Conservation (phyloP, 2,888 invertebrate genomes). For the Orchestes rusci region DNA sequence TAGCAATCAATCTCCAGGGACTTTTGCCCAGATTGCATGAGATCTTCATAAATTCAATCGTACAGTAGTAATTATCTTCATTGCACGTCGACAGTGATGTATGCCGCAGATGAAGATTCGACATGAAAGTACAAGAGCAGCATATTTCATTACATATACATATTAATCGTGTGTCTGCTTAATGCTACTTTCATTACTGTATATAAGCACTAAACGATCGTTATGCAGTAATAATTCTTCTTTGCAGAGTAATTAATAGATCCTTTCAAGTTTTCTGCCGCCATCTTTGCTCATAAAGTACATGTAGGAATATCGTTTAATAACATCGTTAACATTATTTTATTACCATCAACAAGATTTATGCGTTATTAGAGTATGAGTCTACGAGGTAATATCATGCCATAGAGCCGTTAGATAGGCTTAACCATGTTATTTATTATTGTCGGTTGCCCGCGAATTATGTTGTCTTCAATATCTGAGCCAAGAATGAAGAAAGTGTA, state of each 20-base stretch:
- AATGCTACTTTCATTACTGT: too few relatives aligned
- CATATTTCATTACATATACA: too few relatives aligned
- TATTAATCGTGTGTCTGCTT: too few relatives aligned
- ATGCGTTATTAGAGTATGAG: slow-evolving; percentile 12
- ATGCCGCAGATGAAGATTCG: too few relatives aligned
- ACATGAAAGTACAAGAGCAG: too few relatives aligned
- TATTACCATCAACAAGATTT: slow-evolving; percentile 14
- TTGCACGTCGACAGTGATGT: too few relatives aligned
- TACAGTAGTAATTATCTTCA: too few relatives aligned
- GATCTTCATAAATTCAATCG: too few relatives aligned
- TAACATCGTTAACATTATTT: slow-evolving; percentile 21
- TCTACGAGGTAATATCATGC: slow-evolving; percentile 15
- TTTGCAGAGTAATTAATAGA: slow-evolving; percentile 10
- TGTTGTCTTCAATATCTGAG: not conserved
- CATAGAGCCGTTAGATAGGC: slow-evolving; percentile 9
- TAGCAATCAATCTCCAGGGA: too few relatives aligned
- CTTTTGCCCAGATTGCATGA: too few relatives aligned
- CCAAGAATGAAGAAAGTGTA: too few relatives aligned
- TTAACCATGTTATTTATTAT: slow-evolving; percentile 11
- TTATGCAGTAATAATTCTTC: slow-evolving; percentile 8
- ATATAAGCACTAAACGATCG: not conserved
- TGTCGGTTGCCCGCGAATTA: slow-evolving; percentile 3
- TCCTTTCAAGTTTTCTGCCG: slow-evolving; percentile 9
- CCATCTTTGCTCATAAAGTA: slow-evolving; percentile 8
- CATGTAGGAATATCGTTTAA: slow-evolving; percentile 17